These are phyloP conservation scores for Darevskia mixta DNA, from an alignment of 2,797 vertebrate species.

Conservation along the genomic window DNA sequence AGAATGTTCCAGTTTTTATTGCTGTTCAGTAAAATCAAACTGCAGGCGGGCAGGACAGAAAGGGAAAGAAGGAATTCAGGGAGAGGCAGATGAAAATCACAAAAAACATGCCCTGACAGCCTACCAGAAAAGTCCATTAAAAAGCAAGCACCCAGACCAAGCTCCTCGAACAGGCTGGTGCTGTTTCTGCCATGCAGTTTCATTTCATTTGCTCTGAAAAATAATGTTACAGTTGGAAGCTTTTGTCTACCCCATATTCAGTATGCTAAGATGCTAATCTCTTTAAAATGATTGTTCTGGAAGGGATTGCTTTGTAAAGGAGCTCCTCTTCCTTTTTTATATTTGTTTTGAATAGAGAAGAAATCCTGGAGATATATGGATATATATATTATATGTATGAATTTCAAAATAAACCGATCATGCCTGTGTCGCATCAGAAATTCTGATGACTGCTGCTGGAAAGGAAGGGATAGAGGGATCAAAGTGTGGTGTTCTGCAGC, in stretches of 20 bases:
- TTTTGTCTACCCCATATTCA: constrained; percentile 23
- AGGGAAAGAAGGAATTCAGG: neutral
- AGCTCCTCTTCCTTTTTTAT: neutral
- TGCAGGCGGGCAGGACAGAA: neutral
- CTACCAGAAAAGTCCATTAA: constrained; percentile 62
- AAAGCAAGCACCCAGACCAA: constrained; percentile 30
- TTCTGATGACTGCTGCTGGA: constrained; percentile 37
- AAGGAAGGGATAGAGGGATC: constrained; percentile 33
- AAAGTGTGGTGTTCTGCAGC: constrained; percentile 24
- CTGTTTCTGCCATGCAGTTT: constrained; percentile 8
- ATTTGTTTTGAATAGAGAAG: neutral
- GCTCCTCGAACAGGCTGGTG: constrained; percentile 10
- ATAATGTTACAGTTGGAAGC: neutral
- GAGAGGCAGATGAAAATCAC: constrained; percentile 40
- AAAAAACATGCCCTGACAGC: constrained; percentile 39
- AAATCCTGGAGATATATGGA: neutral
- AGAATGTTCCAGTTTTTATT: constrained; percentile 8
- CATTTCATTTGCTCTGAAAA: constrained; percentile 53
- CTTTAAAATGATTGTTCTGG: constrained; percentile 22
- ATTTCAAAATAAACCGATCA: neutral
- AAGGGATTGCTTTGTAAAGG: constrained; percentile 24
- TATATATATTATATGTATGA: neutral
- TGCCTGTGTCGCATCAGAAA: neutral
- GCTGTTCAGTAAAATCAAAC: neutral
- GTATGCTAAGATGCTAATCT: neutral